phyloP scores from a whole-genome alignment of 2,113 vertebrate species.

The Hemichromis elongatus region DNA sequence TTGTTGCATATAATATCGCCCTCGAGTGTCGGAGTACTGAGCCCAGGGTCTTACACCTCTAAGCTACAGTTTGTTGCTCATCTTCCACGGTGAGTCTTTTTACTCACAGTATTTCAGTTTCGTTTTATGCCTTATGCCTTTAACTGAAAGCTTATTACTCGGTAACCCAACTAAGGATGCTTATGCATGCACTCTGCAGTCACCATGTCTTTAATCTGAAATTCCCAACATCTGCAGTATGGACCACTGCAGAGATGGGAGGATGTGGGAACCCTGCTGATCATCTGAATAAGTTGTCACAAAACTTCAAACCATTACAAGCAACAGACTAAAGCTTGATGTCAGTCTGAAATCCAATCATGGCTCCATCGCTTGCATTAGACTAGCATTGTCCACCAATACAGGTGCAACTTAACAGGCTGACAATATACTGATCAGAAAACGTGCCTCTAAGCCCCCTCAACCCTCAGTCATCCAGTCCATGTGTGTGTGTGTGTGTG shows the following conservation, averaged over 20 bases:
- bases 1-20: not conserved
- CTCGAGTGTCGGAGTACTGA: not conserved
- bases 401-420: not conserved
- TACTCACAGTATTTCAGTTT: not conserved
- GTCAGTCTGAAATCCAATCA: not conserved
- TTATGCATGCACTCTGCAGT: not conserved
- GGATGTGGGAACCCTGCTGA: not conserved
- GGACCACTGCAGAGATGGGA: not conserved
- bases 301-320: not conserved
- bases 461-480: not conserved
- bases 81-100: not conserved
- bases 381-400: not conserved
- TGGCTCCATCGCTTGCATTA: not conserved
- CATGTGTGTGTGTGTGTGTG: too few species aligned
- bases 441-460: not conserved
- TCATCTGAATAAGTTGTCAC: not conserved
- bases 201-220: not conserved
- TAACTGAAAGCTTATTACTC: not conserved
- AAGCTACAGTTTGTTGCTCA: not conserved
- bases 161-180: not conserved
- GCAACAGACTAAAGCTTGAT: not conserved
- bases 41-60: not conserved
- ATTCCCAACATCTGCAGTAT: not conserved
- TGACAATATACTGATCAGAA: not conserved
- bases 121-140: not conserved